These are phyloP conservation scores for Chaenocephalus aceratus DNA, from an alignment of 2,113 vertebrate genomes.

Conservation along the genomic window DNA sequence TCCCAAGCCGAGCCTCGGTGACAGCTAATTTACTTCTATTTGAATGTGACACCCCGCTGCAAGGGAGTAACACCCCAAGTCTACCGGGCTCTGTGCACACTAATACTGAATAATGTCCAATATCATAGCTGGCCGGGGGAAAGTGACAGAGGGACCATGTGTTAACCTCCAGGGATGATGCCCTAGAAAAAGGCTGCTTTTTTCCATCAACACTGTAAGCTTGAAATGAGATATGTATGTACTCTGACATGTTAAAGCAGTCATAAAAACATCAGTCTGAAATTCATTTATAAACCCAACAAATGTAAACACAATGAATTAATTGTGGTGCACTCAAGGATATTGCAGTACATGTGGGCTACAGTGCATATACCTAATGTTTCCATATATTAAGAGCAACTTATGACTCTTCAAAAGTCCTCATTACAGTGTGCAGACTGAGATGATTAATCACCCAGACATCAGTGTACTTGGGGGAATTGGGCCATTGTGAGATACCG, in stretches of 20 bases:
- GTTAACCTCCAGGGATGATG: slow-evolving; percentile 31
- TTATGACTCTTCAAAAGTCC: slow-evolving; percentile 46
- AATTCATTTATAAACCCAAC: slow-evolving; percentile 48
- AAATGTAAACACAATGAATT: slow-evolving; percentile 40
- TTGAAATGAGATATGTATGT: slow-evolving; percentile 31
- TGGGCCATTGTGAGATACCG: slow-evolving; percentile 49
- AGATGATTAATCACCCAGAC: slow-evolving; percentile 71
- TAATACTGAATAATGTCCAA: slow-evolving; percentile 70
- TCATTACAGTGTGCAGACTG: slow-evolving; percentile 63
- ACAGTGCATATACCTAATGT: slow-evolving; percentile 10
- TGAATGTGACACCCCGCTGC: slow-evolving; percentile 69
- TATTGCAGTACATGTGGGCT: background rate
- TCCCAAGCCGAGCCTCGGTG: slow-evolving; percentile 54
- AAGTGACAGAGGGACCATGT: slow-evolving; percentile 37
- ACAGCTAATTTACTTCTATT: slow-evolving; percentile 80
- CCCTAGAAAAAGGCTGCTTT: background rate
- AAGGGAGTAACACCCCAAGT: slow-evolving; percentile 49
- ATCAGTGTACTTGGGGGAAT: slow-evolving; percentile 51
- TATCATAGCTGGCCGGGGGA: slow-evolving; percentile 61
- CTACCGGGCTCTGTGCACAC: slow-evolving; percentile 35
- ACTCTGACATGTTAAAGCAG: slow-evolving; percentile 5
- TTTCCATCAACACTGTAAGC: slow-evolving; percentile 11
- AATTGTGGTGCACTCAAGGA: slow-evolving; percentile 33
- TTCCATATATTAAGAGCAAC: slow-evolving; percentile 43
- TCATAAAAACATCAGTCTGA: slow-evolving; percentile 32